Evolutionary conservation across 1,140 invertebrate species (phyloP), one percentile per base, ranked within the genome.

Genomic region (Caerostris extrusa): DNA sequence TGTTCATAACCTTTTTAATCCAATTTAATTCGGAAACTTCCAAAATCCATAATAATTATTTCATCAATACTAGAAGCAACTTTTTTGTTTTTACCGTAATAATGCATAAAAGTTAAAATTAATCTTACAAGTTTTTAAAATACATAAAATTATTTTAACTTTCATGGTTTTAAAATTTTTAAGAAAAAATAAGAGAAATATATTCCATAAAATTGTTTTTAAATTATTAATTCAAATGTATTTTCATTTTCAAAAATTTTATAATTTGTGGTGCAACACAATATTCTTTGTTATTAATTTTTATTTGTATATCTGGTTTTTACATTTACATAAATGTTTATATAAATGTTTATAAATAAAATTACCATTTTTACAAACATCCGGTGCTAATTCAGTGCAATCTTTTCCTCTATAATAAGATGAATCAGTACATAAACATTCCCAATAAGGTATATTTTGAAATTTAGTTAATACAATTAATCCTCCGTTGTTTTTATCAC

Each of bases 361-460:
- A n/a, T 17, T 8, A n/a, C 87, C 87, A 71, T 89, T 57, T 19
- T 89, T 89, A 69, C 87, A 89, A n/a, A 71, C 61, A 56, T 89
- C 87, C 0, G 87, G 87, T n/a, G 64, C 64, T 71, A 55, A 12
- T 56, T 34, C n/a, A 0, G 50, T n/a, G 6, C 87, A 89, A 19
- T 55, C 64, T 56, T 53, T 67, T 19, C 87, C 87, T 71, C 64
- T 12, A 55, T 89, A 89, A 69, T 19, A 69, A 14, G 87, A 89
- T 53, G 61, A 50, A 69, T 89, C 53, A 8, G 87, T 69, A 71
- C 87, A 89, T 56, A 89, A 50, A 8, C 87, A 89, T n/a, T 71
- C 64, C 87, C 87, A 89, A 89, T 55, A 71, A 55, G 87, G 64
- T n/a, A 71, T 7, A 7, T 71, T 56, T 5, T 69, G 61, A 56